Evolutionary conservation across 2,797 vertebrate genomes (phyloP).

Genomic region (Setipinna tenuifilis): DNA sequence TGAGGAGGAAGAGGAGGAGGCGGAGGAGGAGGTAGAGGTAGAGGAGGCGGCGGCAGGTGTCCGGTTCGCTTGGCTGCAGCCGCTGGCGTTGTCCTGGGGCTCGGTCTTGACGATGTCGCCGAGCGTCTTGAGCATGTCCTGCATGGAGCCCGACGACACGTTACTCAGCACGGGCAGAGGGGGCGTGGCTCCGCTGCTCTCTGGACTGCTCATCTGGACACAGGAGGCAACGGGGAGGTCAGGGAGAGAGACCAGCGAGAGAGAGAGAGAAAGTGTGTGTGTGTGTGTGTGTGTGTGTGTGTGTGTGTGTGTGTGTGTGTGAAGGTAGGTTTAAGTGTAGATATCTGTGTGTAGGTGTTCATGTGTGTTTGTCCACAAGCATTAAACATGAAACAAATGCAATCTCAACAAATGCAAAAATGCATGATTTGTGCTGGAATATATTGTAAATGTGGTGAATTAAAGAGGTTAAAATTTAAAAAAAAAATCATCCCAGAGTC

Average conservation of each 20-base stretch:
- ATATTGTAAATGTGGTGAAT: too few species aligned
- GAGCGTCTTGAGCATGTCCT: constrained; percentile 79
- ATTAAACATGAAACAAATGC: too few species aligned
- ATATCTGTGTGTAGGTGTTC: too few species aligned
- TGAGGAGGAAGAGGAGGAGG: background rate
- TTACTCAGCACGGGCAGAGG: constrained; percentile 79
- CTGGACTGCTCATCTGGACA: constrained; percentile 92
- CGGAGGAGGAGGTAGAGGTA: background rate
- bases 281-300: too few species aligned
- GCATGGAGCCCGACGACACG: constrained; percentile 79
- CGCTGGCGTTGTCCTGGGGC: constrained; percentile 78
- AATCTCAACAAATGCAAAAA: too few species aligned
- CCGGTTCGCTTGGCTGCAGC: constrained; percentile 58
- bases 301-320: too few species aligned
- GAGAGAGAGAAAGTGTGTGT: too few species aligned
- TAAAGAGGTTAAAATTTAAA: too few species aligned
- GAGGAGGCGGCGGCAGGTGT: background rate
- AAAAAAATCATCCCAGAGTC: too few species aligned
- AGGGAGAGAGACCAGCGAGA: background rate
- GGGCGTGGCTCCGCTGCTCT: constrained; percentile 83
- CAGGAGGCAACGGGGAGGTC: background rate
- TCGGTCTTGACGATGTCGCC: constrained; percentile 91
- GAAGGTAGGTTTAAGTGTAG: too few species aligned
- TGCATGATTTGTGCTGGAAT: too few species aligned
- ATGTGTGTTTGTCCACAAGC: too few species aligned